Evolutionary conservation across 2,888 invertebrate species (phyloP).

Genomic region (Pollenia labialis): DNA sequence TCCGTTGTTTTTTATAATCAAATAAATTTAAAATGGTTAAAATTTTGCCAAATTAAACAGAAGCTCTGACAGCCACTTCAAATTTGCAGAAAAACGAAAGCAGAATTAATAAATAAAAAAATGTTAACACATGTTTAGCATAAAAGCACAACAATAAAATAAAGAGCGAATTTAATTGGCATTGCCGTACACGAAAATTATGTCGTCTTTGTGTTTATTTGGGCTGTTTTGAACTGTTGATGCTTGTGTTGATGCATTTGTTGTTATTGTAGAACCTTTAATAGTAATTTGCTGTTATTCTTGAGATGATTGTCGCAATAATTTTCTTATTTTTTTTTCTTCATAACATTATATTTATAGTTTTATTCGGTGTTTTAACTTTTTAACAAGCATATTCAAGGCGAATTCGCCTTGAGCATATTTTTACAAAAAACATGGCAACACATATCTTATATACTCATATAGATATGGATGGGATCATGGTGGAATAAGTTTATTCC

Average conservation of each 20-base stretch:
- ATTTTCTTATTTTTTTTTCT: background rate
- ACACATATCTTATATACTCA: slow-evolving; percentile 2
- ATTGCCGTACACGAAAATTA: slow-evolving; percentile 34
- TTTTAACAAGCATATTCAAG: too few species aligned
- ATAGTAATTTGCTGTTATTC: background rate
- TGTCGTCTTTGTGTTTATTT: slow-evolving; percentile 14
- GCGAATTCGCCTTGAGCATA: too few species aligned
- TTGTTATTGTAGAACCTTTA: slow-evolving; percentile 17
- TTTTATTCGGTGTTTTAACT: background rate
- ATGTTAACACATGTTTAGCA: background rate
- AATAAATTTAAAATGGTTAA: background rate
- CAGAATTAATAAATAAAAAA: background rate
- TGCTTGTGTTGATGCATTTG: background rate
- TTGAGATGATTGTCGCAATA: background rate
- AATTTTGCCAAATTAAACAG: background rate
- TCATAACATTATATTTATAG: background rate
- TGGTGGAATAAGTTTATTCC: too few species aligned
- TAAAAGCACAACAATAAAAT: slow-evolving; percentile 4
- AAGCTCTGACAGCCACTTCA: background rate
- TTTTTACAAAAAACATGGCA: slow-evolving; percentile 50
- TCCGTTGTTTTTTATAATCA: background rate
- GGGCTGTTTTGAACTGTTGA: slow-evolving; percentile 23
- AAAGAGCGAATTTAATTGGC: background rate
- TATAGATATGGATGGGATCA: too few species aligned
- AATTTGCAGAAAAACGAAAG: slow-evolving; percentile 14